Conservation (phyloP, 2,797 vertebrate species). For the Arctocebus calabarensis region DNA sequence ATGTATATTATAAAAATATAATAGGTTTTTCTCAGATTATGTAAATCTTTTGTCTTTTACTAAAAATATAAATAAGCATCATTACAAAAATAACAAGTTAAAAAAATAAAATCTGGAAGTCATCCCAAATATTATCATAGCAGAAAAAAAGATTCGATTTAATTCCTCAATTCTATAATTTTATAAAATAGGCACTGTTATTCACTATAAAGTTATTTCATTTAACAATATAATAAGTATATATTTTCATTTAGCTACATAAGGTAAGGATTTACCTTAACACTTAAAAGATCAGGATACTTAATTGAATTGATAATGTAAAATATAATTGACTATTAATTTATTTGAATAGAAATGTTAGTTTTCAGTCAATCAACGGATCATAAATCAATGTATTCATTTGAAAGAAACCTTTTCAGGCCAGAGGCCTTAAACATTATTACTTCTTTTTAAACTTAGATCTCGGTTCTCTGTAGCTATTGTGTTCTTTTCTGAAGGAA, state of each 20-base stretch:
- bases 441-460: neutral
- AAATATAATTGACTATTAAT: conserved; percentile 7
- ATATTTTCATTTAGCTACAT: neutral
- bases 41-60: no score
- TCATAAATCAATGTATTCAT: neutral
- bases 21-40: neutral
- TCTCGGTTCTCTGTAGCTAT: neutral
- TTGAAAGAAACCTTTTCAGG: neutral
- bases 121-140: neutral
- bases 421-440: neutral
- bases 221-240: neutral
- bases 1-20: neutral
- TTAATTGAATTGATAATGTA: neutral
- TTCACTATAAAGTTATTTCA: neutral
- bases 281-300: neutral
- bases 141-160: conserved; percentile 3
- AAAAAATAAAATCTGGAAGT: neutral
- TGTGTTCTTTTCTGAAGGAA: neutral
- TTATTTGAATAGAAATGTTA: conserved; percentile 30
- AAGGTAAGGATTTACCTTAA: neutral
- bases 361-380: neutral
- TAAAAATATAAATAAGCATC: neutral
- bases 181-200: neutral
- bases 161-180: neutral
- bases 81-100: neutral